phyloP scores from a whole-genome alignment of 1,140 invertebrate species.

The Cyrtorhinus lividipennis region DNA sequence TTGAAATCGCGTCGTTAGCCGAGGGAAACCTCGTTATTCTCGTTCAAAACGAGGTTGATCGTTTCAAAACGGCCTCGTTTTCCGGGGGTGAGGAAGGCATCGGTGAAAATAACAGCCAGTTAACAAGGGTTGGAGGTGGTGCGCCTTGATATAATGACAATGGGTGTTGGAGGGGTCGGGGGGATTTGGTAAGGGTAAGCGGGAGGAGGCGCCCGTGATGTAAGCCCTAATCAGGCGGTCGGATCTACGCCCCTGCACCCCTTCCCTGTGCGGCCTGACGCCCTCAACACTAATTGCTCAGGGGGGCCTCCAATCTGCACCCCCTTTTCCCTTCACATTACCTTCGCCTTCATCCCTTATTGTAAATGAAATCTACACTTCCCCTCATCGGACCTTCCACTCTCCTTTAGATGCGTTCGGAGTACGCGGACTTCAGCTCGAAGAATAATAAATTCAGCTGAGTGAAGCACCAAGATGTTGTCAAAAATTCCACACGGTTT shows the following conservation, averaged over 20 bases:
- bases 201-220: conserved; percentile 6
- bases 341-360: conserved; percentile 11
- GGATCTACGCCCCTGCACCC: not conserved
- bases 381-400: too few relatives aligned
- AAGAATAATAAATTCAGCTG: too few relatives aligned
- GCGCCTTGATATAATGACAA: conserved; percentile 14
- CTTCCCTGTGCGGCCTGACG: too few relatives aligned
- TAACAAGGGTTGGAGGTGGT: conserved; percentile 14
- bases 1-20: too few relatives aligned
- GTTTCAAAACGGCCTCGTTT: not conserved
- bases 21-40: too few relatives aligned
- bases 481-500: too few relatives aligned
- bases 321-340: conserved; percentile 11
- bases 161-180: too few relatives aligned
- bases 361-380: conserved; percentile 16
- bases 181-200: too few relatives aligned
- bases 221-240: conserved; percentile 14
- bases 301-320: conserved; percentile 11
- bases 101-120: conserved; percentile 15
- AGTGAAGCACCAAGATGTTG: too few relatives aligned
- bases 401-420: too few relatives aligned
- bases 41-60: not conserved
- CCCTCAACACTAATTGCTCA: conserved; percentile 15
- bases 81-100: not conserved
- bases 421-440: too few relatives aligned